Base-by-base conservation (phyloP, 2,113 vertebrate genomes). In the Typhlomys cinereus region DNA sequence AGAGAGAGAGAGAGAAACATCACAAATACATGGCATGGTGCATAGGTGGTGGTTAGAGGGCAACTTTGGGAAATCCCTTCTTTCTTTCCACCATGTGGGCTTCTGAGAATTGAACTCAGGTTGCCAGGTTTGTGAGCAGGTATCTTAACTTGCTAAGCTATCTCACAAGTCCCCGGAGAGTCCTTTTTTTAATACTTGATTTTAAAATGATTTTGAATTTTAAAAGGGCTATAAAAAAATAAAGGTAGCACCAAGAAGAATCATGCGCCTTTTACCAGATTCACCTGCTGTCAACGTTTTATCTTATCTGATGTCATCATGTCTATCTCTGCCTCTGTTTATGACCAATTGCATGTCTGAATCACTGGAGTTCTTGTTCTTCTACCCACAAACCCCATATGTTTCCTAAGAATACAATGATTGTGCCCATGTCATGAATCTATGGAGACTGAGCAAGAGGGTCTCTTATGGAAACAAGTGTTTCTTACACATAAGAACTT, bases 201-300 rank as follows among this genome's bases (percentile, higher is more conserved):
- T 59, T 59, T 59, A 36, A 91, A 52, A 85, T 96, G 10, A 93
- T 76, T 81, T 81, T 31, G 89, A 57, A 48, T 34, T 82, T 48
- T 64, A 41, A 61, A 79, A 61, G 39, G 61, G 25, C 41, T 67
- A 50, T 36, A 64, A 85, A 80, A 85, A 94, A 83, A 78, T 71
- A 82, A 89, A 92, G 71, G 46, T 52, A 92, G 48, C 67, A 62
- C 39, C 48, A 93, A 79, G 31, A 67, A 73, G 39, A 86, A 25
- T 21, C 67, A 2, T 39, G 11, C 36, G 17, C 2, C 4, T 0
- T 74, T 87, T 84, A 75, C n/a, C n/a, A 66, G 46, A n/a, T 46
- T 52, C 36, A 66, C 11, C 31, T 36, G 21, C 31, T 21, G 31
- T 61, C 46, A 91, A 34, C 31, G 57, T 91, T 86, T 85, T 62